Evolutionary conservation across 1,140 invertebrate genomes (phyloP).

Genomic region (Pectinophora gossypiella): DNA sequence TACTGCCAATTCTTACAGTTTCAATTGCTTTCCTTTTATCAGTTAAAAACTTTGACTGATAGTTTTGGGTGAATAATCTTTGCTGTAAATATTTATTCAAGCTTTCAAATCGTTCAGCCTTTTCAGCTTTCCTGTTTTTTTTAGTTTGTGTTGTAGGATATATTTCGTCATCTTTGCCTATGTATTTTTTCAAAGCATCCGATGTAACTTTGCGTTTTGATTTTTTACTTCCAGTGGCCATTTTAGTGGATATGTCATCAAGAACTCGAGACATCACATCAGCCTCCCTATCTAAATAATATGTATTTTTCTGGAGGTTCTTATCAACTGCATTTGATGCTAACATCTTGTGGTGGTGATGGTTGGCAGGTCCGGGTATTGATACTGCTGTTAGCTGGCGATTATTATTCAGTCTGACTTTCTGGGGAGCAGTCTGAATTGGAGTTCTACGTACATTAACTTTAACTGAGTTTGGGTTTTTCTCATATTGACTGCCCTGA

Average conservation of each 20-base stretch:
- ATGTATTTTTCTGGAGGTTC: constrained; percentile 20
- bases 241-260: constrained; percentile 17
- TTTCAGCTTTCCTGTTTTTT: background rate
- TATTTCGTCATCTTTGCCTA: constrained; percentile 19
- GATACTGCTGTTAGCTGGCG: constrained; percentile 12
- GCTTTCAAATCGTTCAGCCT: too few relatives aligned
- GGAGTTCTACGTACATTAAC: constrained; percentile 23
- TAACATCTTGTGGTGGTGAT: constrained; percentile 10
- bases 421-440: constrained; percentile 20
- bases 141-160: background rate
- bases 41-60: too few relatives aligned
- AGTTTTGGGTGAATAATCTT: too few relatives aligned
- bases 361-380: constrained; percentile 4
- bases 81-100: too few relatives aligned
- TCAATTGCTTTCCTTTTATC: too few relatives aligned
- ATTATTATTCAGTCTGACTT: constrained; percentile 15
- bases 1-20: too few relatives aligned
- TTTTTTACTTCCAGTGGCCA: background rate
- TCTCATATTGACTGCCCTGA: too few relatives aligned
- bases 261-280: constrained; percentile 14
- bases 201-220: constrained; percentile 11
- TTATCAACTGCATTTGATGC: constrained; percentile 21
- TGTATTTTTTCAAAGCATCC: constrained; percentile 23
- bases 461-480: too few relatives aligned
- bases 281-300: constrained; percentile 21